Percentiles rank a stretch among this genome's conserved stretches.
Conservation (phyloP, 2,797 vertebrate species). For the Semotilus atromaculatus region DNA sequence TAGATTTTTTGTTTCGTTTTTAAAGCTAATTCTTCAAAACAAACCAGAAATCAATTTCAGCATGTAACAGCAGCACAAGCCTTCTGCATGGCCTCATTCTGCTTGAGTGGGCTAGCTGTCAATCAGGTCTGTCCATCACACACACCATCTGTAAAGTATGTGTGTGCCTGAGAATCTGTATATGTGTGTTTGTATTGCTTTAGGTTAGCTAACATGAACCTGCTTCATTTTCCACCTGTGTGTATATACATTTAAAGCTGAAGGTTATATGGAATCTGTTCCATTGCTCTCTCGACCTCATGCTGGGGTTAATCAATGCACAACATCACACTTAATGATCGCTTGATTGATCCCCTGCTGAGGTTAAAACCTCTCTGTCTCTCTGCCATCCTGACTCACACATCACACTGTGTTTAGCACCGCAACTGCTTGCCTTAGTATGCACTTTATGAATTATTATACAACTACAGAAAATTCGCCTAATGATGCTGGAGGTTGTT, state of each 20-base stretch:
- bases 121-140: constrained; percentile 39
- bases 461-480: neutral
- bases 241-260: constrained; percentile 26
- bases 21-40: neutral
- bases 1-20: neutral
- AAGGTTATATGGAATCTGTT: constrained; percentile 50
- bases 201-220: constrained; percentile 45
- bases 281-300: constrained; percentile 38
- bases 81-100: constrained; percentile 9
- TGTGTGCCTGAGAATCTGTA: constrained; percentile 9
- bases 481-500: neutral
- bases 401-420: constrained; percentile 54
- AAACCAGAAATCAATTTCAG: constrained; percentile 7
- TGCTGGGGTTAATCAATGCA: constrained; percentile 61
- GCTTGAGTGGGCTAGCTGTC: constrained; percentile 34
- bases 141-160: constrained; percentile 2
- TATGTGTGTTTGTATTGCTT: constrained; percentile 22
- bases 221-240: constrained; percentile 42
- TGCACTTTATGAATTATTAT: neutral
- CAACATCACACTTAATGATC: constrained; percentile 62
- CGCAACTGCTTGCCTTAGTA: constrained; percentile 32
- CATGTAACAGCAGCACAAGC: constrained; percentile 33
- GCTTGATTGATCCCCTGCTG: constrained; percentile 62
- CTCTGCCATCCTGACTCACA: constrained; percentile 53
- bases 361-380: constrained; percentile 56